Base-by-base conservation (phyloP, 2,797 vertebrate species). In the Sebastes elongatus region DNA sequence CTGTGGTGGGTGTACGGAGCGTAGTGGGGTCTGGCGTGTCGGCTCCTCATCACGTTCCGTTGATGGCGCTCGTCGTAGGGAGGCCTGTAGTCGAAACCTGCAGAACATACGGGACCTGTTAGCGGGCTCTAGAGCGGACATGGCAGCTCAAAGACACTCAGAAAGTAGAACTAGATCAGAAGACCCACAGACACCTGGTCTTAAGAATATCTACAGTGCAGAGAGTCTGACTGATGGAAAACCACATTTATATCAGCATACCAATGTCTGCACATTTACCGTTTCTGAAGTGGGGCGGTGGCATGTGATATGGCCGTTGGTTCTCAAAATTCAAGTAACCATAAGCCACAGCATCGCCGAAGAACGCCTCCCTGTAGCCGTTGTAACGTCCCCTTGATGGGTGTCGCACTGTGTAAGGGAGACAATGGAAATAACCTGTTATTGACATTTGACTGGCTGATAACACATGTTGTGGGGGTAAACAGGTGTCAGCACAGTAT, bases 1-100 rank as follows among this genome's bases (percentile, higher is more conserved):
- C 87, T 85, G 53, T 62, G 59, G 4, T 77, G 62, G n/a, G 55
- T 46, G 71, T 96, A 95, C 0, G 95, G 94, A 16, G 88, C 77
- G 6, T 87, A 90, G 61, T 86, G 72, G 35, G 6, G 71, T 70
- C 78, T 90, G 78, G 8, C 3, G 0, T 78, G 86, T 23, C 64
- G 81, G 20, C 35, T 90, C 74, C 85, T 94, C 88, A 93, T 94
- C 33, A 94, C 89, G 0, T 84, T 66, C 18, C 80, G 77, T 49
- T 82, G 87, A 55, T 77, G 55, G 18, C 68, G 18, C 7, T 73
- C 2, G 6, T 7, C 4, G 57, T 86, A 67, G 3, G 63, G 13
- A 59, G 55, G 62, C 53, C 25, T 27, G 80, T 30, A n/a, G 18
- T 13, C 0, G 4, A 52, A 78, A 74, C 22, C 92, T 93, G 78